These are phyloP conservation scores for Drosophila santomea DNA, from an alignment of 1,140 invertebrate species.

Conservation along the genomic window DNA sequence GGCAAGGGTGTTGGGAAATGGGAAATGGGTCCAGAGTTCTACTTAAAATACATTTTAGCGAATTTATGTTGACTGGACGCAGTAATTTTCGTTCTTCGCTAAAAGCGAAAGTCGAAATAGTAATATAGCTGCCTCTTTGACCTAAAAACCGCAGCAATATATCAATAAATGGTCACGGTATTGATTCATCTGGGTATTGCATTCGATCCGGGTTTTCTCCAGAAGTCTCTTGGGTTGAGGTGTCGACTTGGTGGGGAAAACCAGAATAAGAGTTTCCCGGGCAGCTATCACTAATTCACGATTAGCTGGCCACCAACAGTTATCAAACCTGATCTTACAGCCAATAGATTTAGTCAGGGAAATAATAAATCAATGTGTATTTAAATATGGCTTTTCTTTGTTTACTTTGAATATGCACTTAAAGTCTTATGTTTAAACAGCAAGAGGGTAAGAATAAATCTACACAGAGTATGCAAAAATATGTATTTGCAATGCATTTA, in stretches of 20 bases:
- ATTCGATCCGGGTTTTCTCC: constrained; percentile 18
- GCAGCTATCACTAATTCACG: neutral
- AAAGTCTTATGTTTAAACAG: too few relatives aligned
- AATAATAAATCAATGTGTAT: constrained; percentile 13
- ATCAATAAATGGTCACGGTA: neutral
- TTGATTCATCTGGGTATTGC: constrained; percentile 24
- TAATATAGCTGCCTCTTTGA: neutral
- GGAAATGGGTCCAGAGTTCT: neutral
- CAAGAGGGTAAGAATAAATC: neutral
- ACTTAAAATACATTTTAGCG: neutral
- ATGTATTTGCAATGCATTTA: too few relatives aligned
- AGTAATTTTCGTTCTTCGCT: too few relatives aligned
- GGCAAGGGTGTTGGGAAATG: neutral
- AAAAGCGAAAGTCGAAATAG: neutral
- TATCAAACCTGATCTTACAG: neutral
- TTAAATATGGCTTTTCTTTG: neutral
- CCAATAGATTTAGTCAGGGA: neutral
- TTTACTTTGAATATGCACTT: too few relatives aligned
- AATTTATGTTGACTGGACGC: neutral
- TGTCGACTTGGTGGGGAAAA: constrained; percentile 10
- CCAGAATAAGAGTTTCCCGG: neutral
- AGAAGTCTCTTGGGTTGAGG: constrained; percentile 1
- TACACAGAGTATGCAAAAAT: neutral
- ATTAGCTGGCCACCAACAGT: neutral
- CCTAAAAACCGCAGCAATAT: neutral